These are phyloP conservation scores for Chionodraco myersi DNA, from an alignment of 2,113 vertebrate genomes.

Conservation along the genomic window DNA sequence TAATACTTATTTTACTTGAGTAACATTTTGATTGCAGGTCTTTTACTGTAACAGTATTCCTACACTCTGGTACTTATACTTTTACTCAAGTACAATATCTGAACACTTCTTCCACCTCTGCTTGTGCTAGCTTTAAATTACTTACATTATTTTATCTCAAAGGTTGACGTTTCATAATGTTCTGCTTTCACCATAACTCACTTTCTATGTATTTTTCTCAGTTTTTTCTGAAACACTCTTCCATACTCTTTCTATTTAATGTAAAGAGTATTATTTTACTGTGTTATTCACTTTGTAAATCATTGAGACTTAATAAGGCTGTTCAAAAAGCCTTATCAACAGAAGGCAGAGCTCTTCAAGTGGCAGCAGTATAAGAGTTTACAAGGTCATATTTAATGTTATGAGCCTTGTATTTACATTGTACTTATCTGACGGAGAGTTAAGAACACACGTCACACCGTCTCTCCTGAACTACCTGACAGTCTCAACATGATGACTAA, in stretches of 20 bases:
- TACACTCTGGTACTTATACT: no score
- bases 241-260: neutral
- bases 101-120: no score
- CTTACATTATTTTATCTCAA: no score
- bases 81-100: no score
- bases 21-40: no score
- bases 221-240: neutral
- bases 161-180: neutral
- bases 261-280: no score
- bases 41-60: no score
- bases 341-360: no score
- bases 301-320: neutral
- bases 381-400: neutral
- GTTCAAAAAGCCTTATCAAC: no score
- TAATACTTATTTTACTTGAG: no score
- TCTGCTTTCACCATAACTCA: neutral
- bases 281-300: neutral
- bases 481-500: neutral
- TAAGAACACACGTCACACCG: neutral
- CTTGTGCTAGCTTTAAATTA: no score
- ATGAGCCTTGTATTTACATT: neutral
- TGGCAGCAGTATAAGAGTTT: neutral
- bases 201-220: neutral
- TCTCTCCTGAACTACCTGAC: neutral
- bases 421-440: no score